Evolutionary conservation across 1,140 invertebrate genomes (phyloP).

Genomic region (Elysia chlorotica): DNA sequence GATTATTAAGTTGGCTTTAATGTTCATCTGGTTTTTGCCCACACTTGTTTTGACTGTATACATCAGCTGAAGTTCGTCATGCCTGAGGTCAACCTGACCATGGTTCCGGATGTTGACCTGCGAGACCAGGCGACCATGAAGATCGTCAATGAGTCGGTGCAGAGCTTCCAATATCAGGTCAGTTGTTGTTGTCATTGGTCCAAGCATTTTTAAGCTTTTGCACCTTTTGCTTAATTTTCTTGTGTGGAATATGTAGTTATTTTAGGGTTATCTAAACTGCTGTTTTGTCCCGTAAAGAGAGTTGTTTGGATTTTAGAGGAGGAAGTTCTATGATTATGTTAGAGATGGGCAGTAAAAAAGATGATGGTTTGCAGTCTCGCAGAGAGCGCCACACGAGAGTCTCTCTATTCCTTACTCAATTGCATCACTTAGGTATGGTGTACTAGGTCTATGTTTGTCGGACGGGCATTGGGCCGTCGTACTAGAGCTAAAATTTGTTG

Average conservation of each 20-base stretch:
- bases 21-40: neutral
- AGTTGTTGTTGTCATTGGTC: neutral
- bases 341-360: slow-evolving; percentile 5
- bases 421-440: too few relatives aligned
- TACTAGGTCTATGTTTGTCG: too few relatives aligned
- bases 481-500: neutral
- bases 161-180: slow-evolving; percentile 17
- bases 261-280: neutral
- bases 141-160: slow-evolving; percentile 8
- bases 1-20: too few relatives aligned
- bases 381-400: too few relatives aligned
- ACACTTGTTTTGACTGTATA: neutral
- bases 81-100: neutral
- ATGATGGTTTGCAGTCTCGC: too few relatives aligned
- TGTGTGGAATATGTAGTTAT: neutral
- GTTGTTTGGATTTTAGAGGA: neutral
- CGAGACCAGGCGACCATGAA: neutral
- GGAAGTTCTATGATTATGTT: neutral
- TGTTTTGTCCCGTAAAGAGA: neutral
- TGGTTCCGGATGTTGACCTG: neutral
- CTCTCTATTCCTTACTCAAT: too few relatives aligned
- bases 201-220: neutral
- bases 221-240: neutral
- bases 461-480: neutral
- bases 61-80: slow-evolving; percentile 9